Conservation (phyloP, 2,888 invertebrate genomes). For the Lochmaea capreae region DNA sequence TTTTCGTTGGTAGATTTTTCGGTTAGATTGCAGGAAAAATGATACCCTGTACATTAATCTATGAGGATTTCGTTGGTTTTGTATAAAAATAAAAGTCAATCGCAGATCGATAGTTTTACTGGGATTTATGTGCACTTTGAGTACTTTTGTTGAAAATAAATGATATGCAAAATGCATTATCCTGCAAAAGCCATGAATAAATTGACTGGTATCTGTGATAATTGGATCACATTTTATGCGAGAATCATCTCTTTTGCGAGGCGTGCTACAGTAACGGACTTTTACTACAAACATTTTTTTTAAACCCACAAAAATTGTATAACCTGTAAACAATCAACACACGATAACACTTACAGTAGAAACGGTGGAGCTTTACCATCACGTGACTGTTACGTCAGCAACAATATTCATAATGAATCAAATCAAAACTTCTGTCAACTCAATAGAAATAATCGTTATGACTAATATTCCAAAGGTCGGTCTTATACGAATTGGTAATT, state of each 20-base stretch:
- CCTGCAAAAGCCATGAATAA: slow-evolving; percentile 50
- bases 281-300: background rate
- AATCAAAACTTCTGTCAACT: too few species aligned
- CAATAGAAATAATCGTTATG: too few species aligned
- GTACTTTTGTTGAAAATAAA: slow-evolving; percentile 43
- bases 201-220: slow-evolving; percentile 55
- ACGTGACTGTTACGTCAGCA: too few species aligned
- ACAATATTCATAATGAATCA: too few species aligned
- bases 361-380: too few species aligned
- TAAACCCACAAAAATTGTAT: too few species aligned
- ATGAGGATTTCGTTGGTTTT: background rate
- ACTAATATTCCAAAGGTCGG: too few species aligned
- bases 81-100: background rate
- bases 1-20: background rate
- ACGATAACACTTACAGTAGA: too few species aligned
- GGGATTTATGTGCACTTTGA: slow-evolving; percentile 37
- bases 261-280: slow-evolving; percentile 8
- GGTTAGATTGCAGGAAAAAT: too few species aligned
- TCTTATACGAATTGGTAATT: too few species aligned
- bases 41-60: too few species aligned
- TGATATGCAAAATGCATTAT: slow-evolving; percentile 49
- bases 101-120: slow-evolving; percentile 17
- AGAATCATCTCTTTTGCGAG: slow-evolving; percentile 24
- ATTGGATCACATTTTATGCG: slow-evolving; percentile 58
- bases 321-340: too few species aligned